Evolutionary conservation across 2,797 vertebrate species (phyloP).

Genomic region (Okamejei kenojei): DNA sequence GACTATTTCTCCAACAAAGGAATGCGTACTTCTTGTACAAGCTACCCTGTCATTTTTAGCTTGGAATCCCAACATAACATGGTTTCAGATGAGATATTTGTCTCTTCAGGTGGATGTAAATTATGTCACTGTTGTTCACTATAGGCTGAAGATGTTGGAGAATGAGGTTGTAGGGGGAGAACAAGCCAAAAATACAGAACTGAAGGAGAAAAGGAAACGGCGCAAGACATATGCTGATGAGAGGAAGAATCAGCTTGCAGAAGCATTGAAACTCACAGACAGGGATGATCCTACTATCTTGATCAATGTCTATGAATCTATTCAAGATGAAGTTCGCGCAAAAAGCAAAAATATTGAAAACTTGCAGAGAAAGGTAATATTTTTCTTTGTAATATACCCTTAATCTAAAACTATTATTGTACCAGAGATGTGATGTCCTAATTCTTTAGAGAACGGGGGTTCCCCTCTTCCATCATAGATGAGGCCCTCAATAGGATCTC

Average conservation of each 20-base stretch:
- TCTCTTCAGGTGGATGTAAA: too few species aligned
- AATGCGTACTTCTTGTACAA: too few species aligned
- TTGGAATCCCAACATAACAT: too few species aligned
- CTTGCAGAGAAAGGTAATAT: slow-evolving; percentile 71
- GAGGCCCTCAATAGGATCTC: too few species aligned
- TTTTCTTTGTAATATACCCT: too few species aligned
- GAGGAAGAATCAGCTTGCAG: slow-evolving; percentile 66
- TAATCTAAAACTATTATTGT: too few species aligned
- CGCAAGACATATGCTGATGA: slow-evolving; percentile 66
- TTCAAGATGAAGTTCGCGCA: slow-evolving; percentile 76
- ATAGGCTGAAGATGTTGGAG: slow-evolving; percentile 78
- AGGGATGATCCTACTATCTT: slow-evolving; percentile 72
- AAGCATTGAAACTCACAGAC: slow-evolving; percentile 59
- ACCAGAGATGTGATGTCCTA: too few species aligned
- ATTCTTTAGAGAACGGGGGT: too few species aligned
- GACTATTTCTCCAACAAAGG: too few species aligned
- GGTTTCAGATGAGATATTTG: too few species aligned
- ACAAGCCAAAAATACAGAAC: slow-evolving; percentile 74
- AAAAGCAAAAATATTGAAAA: slow-evolving; percentile 73
- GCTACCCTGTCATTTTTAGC: too few species aligned
- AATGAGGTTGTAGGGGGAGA: slow-evolving; percentile 76
- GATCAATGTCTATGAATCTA: slow-evolving; percentile 73
- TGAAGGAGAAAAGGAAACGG: slow-evolving; percentile 64
- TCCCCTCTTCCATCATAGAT: too few species aligned
- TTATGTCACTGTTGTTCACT: not conserved